These are phyloP conservation scores for Microcebus murinus DNA, from an alignment of 2,113 vertebrate genomes.

Conservation along the genomic window DNA sequence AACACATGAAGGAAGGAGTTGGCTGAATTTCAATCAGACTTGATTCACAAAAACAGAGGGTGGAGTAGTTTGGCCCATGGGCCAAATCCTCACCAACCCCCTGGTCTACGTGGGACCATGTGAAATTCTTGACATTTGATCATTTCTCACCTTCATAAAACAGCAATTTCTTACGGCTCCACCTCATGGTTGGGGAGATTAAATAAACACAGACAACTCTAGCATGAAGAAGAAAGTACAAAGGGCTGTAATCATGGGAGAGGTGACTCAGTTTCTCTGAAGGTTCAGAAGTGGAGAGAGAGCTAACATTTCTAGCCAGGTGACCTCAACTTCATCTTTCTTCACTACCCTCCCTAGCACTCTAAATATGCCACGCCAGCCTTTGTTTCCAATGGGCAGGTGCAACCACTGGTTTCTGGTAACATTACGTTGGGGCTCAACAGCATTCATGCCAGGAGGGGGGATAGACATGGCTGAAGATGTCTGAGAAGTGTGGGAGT, in stretches of 20 bases:
- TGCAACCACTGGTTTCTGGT: neutral
- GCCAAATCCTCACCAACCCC: no score
- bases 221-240: neutral
- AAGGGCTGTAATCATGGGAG: neutral
- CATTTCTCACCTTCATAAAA: neutral
- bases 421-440: neutral
- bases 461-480: neutral
- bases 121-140: neutral
- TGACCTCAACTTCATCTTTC: neutral
- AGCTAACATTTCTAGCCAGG: neutral
- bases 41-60: neutral
- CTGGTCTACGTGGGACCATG: neutral
- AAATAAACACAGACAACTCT: neutral
- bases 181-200: neutral
- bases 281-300: neutral
- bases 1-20: neutral
- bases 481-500: neutral
- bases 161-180: neutral
- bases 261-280: neutral
- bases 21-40: neutral
- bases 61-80: neutral
- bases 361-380: no score
- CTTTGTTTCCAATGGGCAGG: neutral
- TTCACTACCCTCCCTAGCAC: neutral
- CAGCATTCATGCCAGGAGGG: neutral